Evolutionary conservation across 2,797 vertebrate species (phyloP).

Genomic region (Eremophila alpestris): DNA sequence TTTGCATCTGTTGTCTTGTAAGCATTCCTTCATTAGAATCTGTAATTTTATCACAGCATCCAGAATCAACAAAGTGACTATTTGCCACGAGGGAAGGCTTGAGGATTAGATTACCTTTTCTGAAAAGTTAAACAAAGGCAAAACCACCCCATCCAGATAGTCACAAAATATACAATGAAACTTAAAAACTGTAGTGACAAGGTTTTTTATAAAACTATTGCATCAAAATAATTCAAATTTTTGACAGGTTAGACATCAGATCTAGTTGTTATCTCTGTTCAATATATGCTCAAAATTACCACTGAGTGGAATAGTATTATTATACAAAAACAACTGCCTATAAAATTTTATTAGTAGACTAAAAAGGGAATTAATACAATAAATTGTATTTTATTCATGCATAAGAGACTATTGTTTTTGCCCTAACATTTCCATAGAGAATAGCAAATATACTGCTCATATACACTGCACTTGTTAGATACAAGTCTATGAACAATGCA

Average conservation of each 20-base stretch:
- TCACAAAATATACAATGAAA: neutral
- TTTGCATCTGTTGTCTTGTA: neutral
- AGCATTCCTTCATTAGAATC: neutral
- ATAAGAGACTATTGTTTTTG: neutral
- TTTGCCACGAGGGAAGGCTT: neutral
- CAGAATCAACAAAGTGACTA: neutral
- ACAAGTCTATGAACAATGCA: neutral
- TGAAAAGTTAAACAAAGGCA: neutral
- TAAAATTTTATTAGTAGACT: neutral
- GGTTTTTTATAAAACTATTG: neutral
- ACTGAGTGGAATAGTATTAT: neutral
- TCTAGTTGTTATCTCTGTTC: neutral
- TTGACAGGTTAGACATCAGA: neutral
- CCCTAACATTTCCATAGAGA: neutral
- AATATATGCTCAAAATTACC: neutral
- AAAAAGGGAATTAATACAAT: neutral
- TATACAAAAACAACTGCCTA: neutral
- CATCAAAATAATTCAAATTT: neutral
- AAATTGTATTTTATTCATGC: neutral
- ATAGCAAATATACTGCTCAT: neutral
- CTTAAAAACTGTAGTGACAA: neutral
- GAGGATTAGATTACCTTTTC: neutral
- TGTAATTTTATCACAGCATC: neutral
- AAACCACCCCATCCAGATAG: neutral
- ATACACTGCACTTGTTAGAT: neutral